phyloP scores from a whole-genome alignment of 2,797 vertebrate species.

The Gambelia wislizenii region DNA sequence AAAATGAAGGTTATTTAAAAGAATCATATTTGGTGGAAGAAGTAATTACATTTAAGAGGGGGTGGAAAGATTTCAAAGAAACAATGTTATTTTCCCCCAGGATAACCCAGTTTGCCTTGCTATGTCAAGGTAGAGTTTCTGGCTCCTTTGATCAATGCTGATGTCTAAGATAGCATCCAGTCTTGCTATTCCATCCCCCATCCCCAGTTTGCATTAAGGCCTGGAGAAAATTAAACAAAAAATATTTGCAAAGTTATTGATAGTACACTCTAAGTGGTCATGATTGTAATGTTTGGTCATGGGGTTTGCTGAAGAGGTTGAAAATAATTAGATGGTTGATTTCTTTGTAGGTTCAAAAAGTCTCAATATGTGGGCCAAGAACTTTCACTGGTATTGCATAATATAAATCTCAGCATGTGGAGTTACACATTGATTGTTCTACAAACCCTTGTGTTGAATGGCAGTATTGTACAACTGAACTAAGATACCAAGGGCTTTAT shows the following conservation, averaged over 20 bases:
- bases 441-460: no score
- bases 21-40: constrained; percentile 78
- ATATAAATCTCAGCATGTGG: no score
- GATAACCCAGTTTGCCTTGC: constrained; percentile 75
- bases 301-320: not conserved
- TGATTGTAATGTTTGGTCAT: constrained; percentile 6
- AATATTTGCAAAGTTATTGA: constrained; percentile 45
- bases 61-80: constrained; percentile 69
- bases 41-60: constrained; percentile 77
- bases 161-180: constrained; percentile 52
- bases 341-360: not conserved
- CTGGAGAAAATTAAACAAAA: not conserved
- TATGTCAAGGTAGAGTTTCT: constrained; percentile 66
- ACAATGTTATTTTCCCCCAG: constrained; percentile 75
- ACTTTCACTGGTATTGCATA: no score
- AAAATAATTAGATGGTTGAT: not conserved
- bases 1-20: constrained; percentile 83
- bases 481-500: no score
- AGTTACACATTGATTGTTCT: no score
- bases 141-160: constrained; percentile 70
- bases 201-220: constrained; percentile 60
- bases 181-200: constrained; percentile 24
- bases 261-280: not conserved
- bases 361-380: not conserved
- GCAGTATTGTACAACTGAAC: no score